These are phyloP conservation scores for Trichopoda pennipes DNA, from an alignment of 2,888 invertebrate genomes.

Conservation along the genomic window DNA sequence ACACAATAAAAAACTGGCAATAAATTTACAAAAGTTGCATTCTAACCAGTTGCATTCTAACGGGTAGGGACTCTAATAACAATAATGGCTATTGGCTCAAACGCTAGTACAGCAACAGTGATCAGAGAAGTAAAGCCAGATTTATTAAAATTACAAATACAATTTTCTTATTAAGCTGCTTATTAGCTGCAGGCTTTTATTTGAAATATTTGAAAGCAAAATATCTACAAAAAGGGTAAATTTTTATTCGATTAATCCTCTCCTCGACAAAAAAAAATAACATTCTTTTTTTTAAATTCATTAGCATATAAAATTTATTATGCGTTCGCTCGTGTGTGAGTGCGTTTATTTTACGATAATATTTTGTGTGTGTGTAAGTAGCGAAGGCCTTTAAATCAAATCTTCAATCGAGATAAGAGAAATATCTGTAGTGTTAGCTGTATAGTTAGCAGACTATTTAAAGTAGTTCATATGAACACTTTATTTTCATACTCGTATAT, in stretches of 20 bases:
- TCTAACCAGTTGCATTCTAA: no score
- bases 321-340: constrained; percentile 30
- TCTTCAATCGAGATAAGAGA: constrained; percentile 63
- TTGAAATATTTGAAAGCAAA: not conserved
- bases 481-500: constrained; percentile 14
- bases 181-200: no score
- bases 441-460: constrained; percentile 58
- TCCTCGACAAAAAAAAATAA: no score
- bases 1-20: no score
- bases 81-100: no score
- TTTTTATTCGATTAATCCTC: not conserved
- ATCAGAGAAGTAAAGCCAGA: no score
- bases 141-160: no score
- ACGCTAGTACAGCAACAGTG: not conserved
- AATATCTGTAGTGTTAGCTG: constrained; percentile 51
- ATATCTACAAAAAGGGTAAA: constrained; percentile 9
- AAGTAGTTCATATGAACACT: constrained; percentile 62
- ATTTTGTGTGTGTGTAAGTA: not conserved
- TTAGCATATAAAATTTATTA: constrained; percentile 48
- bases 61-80: no score
- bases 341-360: constrained; percentile 40
- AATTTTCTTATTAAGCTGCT: no score
- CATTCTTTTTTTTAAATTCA: not conserved
- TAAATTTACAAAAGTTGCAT: no score
- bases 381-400: constrained; percentile 65